Conservation (phyloP, 2,888 invertebrate genomes). For the Apoderus coryli region DNA sequence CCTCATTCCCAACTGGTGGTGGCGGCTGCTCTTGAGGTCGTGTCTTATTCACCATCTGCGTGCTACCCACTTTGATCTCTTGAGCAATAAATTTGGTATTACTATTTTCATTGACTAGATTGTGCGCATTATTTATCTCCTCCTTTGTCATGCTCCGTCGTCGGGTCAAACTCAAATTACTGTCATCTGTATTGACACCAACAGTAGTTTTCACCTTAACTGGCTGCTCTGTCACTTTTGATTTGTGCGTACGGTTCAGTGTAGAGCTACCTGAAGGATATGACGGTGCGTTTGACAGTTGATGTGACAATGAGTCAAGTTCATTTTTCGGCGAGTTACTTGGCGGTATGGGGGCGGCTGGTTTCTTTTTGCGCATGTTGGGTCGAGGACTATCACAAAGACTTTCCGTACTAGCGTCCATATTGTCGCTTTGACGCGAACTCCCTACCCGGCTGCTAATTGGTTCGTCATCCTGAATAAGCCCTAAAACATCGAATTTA, state of each 20-base stretch:
- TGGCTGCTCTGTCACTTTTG: constrained; percentile 1
- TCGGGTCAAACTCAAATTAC: constrained; percentile 32
- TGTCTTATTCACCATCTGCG: too few species aligned
- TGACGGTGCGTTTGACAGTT: constrained; percentile 20
- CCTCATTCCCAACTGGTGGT: constrained; percentile 12
- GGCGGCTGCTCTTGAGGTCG: constrained; percentile 17
- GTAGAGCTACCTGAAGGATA: constrained; percentile 39
- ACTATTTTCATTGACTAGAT: constrained; percentile 38
- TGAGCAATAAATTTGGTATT: too few species aligned
- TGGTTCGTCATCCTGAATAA: too few species aligned
- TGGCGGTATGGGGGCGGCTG: constrained; percentile 54
- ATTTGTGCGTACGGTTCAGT: constrained; percentile 39
- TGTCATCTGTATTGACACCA: constrained; percentile 23
- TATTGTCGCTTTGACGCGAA: too few species aligned
- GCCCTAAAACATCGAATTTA: too few species aligned
- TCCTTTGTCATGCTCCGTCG: constrained; percentile 16
- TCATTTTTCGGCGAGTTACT: constrained; percentile 25
- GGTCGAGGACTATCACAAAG: constrained; percentile 52
- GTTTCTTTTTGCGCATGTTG: constrained; percentile 52
- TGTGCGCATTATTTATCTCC: constrained; percentile 21
- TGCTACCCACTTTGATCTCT: too few species aligned
- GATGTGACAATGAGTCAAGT: constrained; percentile 20
- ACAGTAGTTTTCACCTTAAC: constrained; percentile 34
- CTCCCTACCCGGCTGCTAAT: too few species aligned
- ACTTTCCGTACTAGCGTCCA: constrained; percentile 40